Percentiles rank a stretch among this genome's conserved stretches.
These are phyloP conservation scores for Drosophila silvestris DNA, from an alignment of 2,888 invertebrate genomes.

Conservation along the genomic window DNA sequence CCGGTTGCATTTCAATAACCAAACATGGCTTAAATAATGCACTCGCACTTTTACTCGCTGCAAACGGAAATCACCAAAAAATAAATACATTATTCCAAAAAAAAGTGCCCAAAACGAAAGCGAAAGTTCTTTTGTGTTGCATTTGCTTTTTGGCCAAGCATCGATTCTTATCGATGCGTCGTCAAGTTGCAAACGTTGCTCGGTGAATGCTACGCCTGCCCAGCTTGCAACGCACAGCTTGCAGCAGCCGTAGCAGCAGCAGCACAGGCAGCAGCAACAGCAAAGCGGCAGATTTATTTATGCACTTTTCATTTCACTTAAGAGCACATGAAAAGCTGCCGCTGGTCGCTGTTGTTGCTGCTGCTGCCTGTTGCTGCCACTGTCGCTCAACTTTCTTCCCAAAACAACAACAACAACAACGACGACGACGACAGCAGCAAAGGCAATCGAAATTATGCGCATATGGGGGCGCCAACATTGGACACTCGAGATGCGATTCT, in stretches of 20 bases:
- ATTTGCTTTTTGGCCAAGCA: constrained; percentile 40
- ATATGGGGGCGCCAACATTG: constrained; percentile 73
- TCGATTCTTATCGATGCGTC: constrained; percentile 68
- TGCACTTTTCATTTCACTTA: constrained; percentile 80
- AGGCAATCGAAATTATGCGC: constrained; percentile 51
- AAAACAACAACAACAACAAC: constrained; percentile 14
- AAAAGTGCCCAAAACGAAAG: constrained; percentile 62
- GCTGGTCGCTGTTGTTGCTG: constrained; percentile 16
- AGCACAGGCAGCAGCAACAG: background rate
- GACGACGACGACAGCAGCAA: constrained; percentile 12
- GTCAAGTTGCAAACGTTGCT: constrained; percentile 23
- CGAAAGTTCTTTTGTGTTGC: constrained; percentile 78
- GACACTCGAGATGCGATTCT: constrained; percentile 71
- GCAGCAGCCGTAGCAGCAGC: background rate
- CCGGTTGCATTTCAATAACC: constrained; percentile 78
- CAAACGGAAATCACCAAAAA: constrained; percentile 38
- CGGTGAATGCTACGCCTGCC: constrained; percentile 22
- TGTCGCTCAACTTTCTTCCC: constrained; percentile 69
- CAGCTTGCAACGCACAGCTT: constrained; percentile 15
- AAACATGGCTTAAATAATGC: constrained; percentile 78
- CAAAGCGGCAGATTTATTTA: constrained; percentile 74
- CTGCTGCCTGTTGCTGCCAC: constrained; percentile 14
- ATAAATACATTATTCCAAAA: constrained; percentile 23
- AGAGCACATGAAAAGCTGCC: constrained; percentile 72
- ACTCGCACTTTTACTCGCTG: constrained; percentile 71